These are phyloP conservation scores for Epizoanthus illoricatus DNA, from an alignment of 92 coral and sea anemone genomes.

Conservation along the genomic window DNA sequence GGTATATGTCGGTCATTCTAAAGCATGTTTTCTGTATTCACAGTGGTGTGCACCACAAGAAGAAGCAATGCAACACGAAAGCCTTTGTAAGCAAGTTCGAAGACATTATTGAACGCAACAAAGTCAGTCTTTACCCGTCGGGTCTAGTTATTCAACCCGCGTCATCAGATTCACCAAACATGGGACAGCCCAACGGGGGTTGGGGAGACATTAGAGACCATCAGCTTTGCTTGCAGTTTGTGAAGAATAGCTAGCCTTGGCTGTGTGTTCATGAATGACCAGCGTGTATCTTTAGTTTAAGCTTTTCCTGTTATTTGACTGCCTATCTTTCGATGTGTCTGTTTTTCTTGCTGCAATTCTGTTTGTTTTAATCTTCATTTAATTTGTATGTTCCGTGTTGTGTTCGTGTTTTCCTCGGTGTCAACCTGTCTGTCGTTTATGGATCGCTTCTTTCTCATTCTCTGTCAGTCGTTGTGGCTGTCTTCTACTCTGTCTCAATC, in stretches of 20 bases:
- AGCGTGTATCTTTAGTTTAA: no score
- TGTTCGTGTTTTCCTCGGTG: no score
- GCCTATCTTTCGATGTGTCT: no score
- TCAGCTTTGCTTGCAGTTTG: constrained; percentile 63
- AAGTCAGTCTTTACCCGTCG: constrained; percentile 61
- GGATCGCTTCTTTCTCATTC: no score
- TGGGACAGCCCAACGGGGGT: constrained; percentile 90
- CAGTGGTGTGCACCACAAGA: constrained; percentile 96
- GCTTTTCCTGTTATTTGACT: neutral
- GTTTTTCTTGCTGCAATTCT: no score
- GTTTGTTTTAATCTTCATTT: no score
- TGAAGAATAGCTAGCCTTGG: constrained; percentile 10
- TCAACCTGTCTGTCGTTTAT: no score
- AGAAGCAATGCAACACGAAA: constrained; percentile 65
- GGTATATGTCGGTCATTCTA: neutral
- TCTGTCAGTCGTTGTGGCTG: no score
- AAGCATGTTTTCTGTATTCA: constrained; percentile 3
- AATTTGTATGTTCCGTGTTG: no score
- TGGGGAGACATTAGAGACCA: constrained; percentile 97
- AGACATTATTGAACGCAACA: constrained; percentile 64
- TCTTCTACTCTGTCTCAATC: no score
- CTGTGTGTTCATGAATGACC: no score
- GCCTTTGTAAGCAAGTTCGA: constrained; percentile 54
- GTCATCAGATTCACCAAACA: neutral
- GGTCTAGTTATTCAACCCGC: constrained; percentile 58